Evolutionary conservation across 2,888 invertebrate genomes (phyloP), one percentile per base, ranked within the genome.

Genomic region (Meandrusa payeni): DNA sequence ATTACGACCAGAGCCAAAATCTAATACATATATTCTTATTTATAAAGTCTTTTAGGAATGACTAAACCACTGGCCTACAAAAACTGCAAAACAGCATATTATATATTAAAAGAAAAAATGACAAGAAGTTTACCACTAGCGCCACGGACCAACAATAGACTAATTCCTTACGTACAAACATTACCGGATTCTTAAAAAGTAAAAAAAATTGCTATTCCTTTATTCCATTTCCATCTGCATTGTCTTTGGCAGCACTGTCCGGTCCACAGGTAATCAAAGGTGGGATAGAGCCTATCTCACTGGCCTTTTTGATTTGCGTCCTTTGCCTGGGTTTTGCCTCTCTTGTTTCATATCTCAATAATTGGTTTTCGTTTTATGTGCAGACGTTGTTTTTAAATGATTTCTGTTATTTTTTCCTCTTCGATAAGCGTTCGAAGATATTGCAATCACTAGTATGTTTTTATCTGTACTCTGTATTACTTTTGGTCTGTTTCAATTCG

Each of bases 321-420:
- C 74, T 74, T 72, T 76, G 69, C 64, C 57, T 39, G 26, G 28
- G 32, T 38, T 32, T 31, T 57, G 48, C 52, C 52, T 55, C 57
- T 64, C 62, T 66, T 71, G 74, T 76, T 73, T 72, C 71, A 73
- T 74, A 69, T 68, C 69, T 65, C 71, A 53, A 72, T 82, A 83
- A 86, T 85, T 83, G 83, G 65, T 75, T 79, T 82, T 81, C 76
- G 70, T 81, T 79, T 73, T 75, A 55, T 61, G 70, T 71, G 64
- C 64, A 55, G 54, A 50, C 46, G 39, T 50, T 52, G 42, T 50
- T 54, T n/a, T 48, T 50, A 43, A 43, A 43, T 24, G 22, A 36
- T 17, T 24, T 29, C 11, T 23, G 7, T 42, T 24, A 22, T 37
- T 43, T 44, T 43, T 41, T 33, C 15, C 36, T 22, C 23, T 37